These are phyloP conservation scores for Enteromius thamalakanensis DNA, from an alignment of 2,797 vertebrate species.

Conservation along the genomic window DNA sequence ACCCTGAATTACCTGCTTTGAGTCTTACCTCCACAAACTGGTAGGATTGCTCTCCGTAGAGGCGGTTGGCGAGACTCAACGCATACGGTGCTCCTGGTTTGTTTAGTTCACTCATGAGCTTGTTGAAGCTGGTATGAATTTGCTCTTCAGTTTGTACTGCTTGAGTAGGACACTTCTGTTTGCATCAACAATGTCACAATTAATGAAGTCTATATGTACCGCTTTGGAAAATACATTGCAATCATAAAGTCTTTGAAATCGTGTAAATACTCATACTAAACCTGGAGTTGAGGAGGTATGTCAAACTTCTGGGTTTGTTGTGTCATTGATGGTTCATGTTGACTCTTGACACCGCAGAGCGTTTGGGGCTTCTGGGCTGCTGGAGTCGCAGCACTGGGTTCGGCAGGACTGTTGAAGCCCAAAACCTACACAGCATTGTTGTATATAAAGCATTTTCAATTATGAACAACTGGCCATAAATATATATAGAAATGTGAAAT, in stretches of 20 bases:
- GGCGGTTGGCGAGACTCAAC: conserved; percentile 83
- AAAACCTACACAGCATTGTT: conserved; percentile 10
- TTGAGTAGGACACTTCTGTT: conserved; percentile 1
- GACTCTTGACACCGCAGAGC: background rate
- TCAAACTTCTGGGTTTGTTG: background rate
- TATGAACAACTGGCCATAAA: background rate
- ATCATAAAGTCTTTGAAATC: background rate
- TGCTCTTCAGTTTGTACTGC: conserved; percentile 59
- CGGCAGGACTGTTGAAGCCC: background rate
- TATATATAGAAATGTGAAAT: conserved; percentile 9
- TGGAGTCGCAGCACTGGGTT: background rate
- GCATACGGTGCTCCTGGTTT: conserved; percentile 73
- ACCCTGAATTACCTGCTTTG: no score
- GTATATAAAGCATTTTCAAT: background rate
- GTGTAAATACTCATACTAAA: background rate
- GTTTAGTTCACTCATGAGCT: conserved; percentile 77
- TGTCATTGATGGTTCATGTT: background rate
- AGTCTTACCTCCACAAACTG: conserved; percentile 81
- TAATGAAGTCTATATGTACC: background rate
- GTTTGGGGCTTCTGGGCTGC: background rate
- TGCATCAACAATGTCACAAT: background rate
- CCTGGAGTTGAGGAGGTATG: background rate
- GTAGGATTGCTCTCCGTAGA: conserved; percentile 86
- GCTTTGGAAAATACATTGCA: background rate
- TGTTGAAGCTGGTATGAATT: conserved; percentile 66